Evolutionary conservation across 2,888 invertebrate species (phyloP), one percentile per base, ranked within the genome.

Genomic region (Drosophila prostipennis): DNA sequence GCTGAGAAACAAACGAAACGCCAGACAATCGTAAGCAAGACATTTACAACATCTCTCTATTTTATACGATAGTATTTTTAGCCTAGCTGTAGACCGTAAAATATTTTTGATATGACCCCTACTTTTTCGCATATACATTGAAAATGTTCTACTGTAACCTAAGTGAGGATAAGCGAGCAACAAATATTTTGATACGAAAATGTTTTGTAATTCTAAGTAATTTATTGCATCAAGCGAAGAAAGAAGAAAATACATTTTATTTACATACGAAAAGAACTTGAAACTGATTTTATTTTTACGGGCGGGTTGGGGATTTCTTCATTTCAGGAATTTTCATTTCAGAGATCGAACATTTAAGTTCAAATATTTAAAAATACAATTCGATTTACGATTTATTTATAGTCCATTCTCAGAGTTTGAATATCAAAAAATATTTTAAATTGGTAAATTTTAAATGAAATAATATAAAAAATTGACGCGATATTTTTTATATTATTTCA

Each of bases 191-290:
- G 78, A 83, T 82, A 86, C 77, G 77, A 72, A 88, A 86, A 83
- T 89, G 89, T 89, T 89, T 89, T 90, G 79, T 89, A 89, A 77
- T 90, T 87, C 83, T 89, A 88, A 89, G 87, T 77, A 76, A 90
- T 89, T 90, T 89, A 90, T 89, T 90, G 56, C 68, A 80, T 77
- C 77, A 58, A 73, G 51, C 11, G 32, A 52, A 54, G 37, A 40
- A 55, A 40, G 55, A 72, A 54, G 45, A 67, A 71, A 55, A 73
- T 74, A 82, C 75, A 79, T 72, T 78, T 77, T 67, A 85, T 82
- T 81, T 85, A 67, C 76, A 74, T 61, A 58, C 26, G 10, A 76
- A 49, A 52, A 58, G 16, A 29, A 19, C n/a, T 10, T 7, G 7
- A 10, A 19, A 61, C 7, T 19, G 14, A 23, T 36, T 45, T 67